Evolutionary conservation across 2,888 invertebrate genomes (phyloP), one percentile per base, ranked within the genome.

Genomic region (Campoplex capitator): DNA sequence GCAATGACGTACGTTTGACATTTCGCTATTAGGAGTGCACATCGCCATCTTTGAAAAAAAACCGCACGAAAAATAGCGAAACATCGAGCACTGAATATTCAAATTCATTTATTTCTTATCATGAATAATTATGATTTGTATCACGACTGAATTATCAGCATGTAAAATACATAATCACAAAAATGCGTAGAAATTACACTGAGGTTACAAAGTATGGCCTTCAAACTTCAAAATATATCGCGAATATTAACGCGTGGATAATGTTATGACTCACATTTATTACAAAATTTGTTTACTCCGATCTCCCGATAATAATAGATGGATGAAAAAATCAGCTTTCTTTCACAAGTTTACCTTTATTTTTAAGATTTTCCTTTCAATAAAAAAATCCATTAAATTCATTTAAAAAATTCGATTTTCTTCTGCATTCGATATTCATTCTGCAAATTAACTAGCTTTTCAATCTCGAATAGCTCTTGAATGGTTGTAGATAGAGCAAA

Each of bases 221-320:
- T 42, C 45, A 28, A 23, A 68, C 68, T 42, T 42, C 45, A 28
- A 23, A 68, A 45, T 23, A 68, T 67, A n/a, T 38, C 38, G 42
- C n/a, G 9, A 3, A n/a, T 1, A n/a, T 9, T 78, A 68, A 42
- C 67, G 45, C 51, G 42, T 18, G 18, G 38, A 38, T 8, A 28
- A 9, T 56, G 7, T 56, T 35, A n/a, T 67, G 71, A 45, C 74
- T 68, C 75, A 32, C 35, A n/a, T 18, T 58, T 38, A 71, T 83
- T 71, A 51, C 70, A 18, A 38, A 35, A 70, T 76, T 48, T 48
- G 76, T 77, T 76, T 48, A 76, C 70, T 18, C 18, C 38, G 23
- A 23, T 23, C 23, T 23, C 23, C 23, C 23, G 70, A 48, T 48
- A 77, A 71, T 62, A 48, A 51, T 77, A 65, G 62, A 71, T 18